Evolutionary conservation across 2,113 vertebrate genomes (phyloP), one percentile per base, ranked within the genome.

Genomic region (Psilopogon haemacephalus): DNA sequence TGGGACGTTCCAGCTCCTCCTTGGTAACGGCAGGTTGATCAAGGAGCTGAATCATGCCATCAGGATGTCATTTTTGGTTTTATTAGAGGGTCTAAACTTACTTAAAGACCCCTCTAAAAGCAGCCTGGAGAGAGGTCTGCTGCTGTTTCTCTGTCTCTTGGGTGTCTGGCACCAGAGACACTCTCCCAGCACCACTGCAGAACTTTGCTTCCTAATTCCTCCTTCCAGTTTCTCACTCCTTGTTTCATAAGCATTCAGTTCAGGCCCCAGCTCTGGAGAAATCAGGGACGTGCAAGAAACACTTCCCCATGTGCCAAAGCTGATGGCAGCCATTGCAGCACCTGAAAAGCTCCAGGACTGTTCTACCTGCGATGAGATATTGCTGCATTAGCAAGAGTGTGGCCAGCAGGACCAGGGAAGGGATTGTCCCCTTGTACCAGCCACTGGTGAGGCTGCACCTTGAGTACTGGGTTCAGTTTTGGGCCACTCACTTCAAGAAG

Each of bases 161-260:
- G 44, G 60, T 59, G 69, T 75, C 88, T 88, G 69, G 64, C 19
- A 12, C 40, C 67, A 82, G n/a, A 73, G 55, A 33, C 30, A 48
- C 14, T 55, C 7, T 89, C 37, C 40, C 63, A 75, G 10, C 21
- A 70, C 4, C 3, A 0, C 27, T 33, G 33, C 44, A 82, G 55
- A 50, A n/a, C 44, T 46, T 93, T n/a, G 35, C 42, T 85, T 67
- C 87, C 68, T 21, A 67, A 76, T 76, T 92, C 58, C 54, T 90
- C 76, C 77, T 55, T 37, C 42, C 46, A 68, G 35, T 28, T 79
- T 67, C 78, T 12, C 14, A 38, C 28, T 87, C 68, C 40, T 79
- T 42, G 40, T 9, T 69, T 67, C 78, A 30, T 8, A 38, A 92
- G 21, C 6, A 8, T 44, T 44, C 16, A 20, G 0, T 26, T 67